Percentiles rank a stretch among this genome's conserved stretches.
Evolutionary conservation across 2,888 invertebrate species (phyloP).

Genomic region (Drosophila melanosoma): DNA sequence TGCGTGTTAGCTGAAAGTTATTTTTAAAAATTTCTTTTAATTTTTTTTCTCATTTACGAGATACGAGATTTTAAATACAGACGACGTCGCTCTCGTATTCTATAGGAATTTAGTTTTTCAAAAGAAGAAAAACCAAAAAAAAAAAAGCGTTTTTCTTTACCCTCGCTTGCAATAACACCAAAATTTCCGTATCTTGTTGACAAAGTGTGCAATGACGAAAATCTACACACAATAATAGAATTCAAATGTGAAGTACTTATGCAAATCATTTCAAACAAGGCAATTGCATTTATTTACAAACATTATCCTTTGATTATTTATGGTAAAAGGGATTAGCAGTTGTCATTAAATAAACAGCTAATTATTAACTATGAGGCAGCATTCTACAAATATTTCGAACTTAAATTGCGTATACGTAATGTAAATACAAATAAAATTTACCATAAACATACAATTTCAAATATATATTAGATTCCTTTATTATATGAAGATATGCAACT

Average conservation of each 20-base stretch:
- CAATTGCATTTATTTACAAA: background rate
- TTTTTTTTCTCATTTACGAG: conserved; percentile 66
- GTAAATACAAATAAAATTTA: conserved; percentile 3
- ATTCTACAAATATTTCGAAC: background rate
- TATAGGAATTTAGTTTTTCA: conserved; percentile 48
- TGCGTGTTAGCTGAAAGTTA: conserved; percentile 84
- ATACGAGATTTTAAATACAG: conserved; percentile 70
- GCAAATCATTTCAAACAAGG: conserved; percentile 1
- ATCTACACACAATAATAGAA: conserved; percentile 6
- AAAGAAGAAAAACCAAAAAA: background rate
- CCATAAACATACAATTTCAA: background rate
- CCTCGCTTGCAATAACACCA: conserved; percentile 34
- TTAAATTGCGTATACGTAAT: conserved; percentile 46
- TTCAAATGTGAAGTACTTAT: conserved; percentile 1
- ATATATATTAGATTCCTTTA: background rate
- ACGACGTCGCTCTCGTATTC: conserved; percentile 43
- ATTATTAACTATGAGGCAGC: background rate
- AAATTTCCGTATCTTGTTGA: conserved; percentile 45
- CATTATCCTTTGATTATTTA: background rate
- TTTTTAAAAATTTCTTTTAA: conserved; percentile 83
- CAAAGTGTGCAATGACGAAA: conserved; percentile 27
- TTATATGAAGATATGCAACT: background rate
- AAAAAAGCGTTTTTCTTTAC: conserved; percentile 3
- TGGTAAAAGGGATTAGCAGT: background rate
- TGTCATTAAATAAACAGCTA: background rate